These are phyloP conservation scores for Apodemus sylvaticus DNA, from an alignment of 2,113 vertebrate species.

Conservation along the genomic window DNA sequence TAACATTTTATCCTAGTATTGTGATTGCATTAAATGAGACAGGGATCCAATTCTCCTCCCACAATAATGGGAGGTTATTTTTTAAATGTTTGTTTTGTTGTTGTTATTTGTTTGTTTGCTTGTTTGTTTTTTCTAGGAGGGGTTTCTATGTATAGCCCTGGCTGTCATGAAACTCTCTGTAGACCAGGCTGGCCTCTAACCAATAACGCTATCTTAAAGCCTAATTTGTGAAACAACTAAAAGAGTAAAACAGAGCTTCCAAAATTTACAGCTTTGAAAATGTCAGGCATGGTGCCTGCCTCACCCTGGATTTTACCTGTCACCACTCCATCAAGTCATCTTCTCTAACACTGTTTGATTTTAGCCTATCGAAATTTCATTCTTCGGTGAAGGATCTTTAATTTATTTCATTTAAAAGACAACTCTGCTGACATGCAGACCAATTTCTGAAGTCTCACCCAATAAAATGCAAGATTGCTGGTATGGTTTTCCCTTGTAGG, in stretches of 20 bases:
- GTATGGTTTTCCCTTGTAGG: not conserved
- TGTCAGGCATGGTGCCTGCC: not conserved
- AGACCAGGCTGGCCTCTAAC: too few relatives aligned
- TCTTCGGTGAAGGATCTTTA: slow-evolving; percentile 53
- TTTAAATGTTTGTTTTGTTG: too few relatives aligned
- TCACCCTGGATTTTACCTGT: not conserved
- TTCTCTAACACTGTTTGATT: not conserved
- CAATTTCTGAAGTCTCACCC: slow-evolving; percentile 40
- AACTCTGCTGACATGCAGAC: not conserved
- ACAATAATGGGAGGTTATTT: too few relatives aligned
- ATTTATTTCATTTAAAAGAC: slow-evolving; percentile 42
- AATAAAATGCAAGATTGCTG: not conserved
- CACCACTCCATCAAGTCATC: slow-evolving; percentile 49
- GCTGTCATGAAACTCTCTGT: too few relatives aligned
- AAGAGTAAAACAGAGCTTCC: not conserved
- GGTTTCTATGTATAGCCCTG: too few relatives aligned
- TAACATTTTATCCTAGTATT: not conserved
- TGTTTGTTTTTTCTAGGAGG: too few relatives aligned
- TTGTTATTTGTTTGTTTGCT: too few relatives aligned
- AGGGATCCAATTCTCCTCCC: not conserved
- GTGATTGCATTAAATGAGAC: slow-evolving; percentile 1
- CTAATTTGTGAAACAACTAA: slow-evolving; percentile 30
- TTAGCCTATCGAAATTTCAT: slow-evolving; percentile 46
- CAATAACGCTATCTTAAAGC: not conserved
- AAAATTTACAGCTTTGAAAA: not conserved